Percentiles rank a stretch among this genome's conserved stretches.
phyloP scores from a whole-genome alignment of 2,888 invertebrate genomes.

The Apantesis nais region DNA sequence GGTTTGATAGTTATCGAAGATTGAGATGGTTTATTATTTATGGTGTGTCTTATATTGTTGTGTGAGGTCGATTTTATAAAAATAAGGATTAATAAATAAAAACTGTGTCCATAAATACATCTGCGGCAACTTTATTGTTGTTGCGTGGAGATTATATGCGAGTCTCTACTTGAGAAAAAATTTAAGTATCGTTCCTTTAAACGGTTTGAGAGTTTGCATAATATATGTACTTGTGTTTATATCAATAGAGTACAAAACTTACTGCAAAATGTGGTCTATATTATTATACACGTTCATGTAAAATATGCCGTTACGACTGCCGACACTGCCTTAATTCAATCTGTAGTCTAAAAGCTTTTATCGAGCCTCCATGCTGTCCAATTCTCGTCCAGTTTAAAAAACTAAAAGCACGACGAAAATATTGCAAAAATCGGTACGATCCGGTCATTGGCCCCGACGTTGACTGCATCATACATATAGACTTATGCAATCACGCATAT shows the following conservation, averaged over 20 bases:
- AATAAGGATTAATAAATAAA: not conserved
- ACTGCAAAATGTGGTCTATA: not conserved
- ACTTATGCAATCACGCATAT: conserved; percentile 71
- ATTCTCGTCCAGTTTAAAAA: conserved; percentile 5
- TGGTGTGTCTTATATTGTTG: not conserved
- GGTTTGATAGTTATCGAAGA: not conserved
- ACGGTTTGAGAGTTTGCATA: too few species aligned
- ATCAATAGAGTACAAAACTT: not conserved
- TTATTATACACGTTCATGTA: not conserved
- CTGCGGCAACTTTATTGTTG: not conserved
- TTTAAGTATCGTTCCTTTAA: too few species aligned
- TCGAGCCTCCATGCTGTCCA: not conserved
- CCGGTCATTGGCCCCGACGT: conserved; percentile 67
- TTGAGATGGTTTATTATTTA: not conserved
- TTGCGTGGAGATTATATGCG: not conserved
- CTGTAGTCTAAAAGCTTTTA: not conserved
- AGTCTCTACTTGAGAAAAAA: too few species aligned
- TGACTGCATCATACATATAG: conserved; percentile 61
- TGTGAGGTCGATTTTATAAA: not conserved
- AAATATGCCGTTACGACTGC: not conserved
- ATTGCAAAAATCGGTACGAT: conserved; percentile 64
- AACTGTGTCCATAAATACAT: not conserved
- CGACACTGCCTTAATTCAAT: not conserved
- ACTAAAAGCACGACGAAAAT: conserved; percentile 34
- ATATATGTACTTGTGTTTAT: not conserved